Evolutionary conservation across 2,113 vertebrate genomes (phyloP).

Genomic region (Macquaria ambigua): DNA sequence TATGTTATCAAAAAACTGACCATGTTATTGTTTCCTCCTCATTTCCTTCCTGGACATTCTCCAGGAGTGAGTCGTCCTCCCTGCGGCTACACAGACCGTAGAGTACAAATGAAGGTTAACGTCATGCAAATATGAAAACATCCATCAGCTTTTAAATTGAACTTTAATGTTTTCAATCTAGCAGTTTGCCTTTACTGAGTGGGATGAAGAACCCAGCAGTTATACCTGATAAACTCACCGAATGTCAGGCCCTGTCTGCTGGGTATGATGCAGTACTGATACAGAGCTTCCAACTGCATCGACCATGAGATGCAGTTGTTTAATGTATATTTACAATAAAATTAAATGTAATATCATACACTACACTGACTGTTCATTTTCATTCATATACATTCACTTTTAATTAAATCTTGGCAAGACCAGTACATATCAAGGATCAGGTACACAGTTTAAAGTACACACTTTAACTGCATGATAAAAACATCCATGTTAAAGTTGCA

Average conservation of each 20-base stretch:
- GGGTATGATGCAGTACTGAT: not conserved
- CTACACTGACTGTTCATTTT: no score
- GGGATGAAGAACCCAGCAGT: not conserved
- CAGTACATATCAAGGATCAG: no score
- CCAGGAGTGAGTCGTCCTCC: constrained; percentile 9
- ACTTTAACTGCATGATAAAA: no score
- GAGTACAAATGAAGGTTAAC: constrained; percentile 8
- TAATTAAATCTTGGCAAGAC: no score
- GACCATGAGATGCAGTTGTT: no score
- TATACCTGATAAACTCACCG: not conserved
- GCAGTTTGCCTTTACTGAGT: not conserved
- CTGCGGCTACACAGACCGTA: not conserved
- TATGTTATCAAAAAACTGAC: constrained; percentile 1
- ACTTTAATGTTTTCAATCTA: constrained; percentile 10
- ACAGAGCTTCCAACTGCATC: no score
- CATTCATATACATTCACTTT: no score
- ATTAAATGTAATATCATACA: no score
- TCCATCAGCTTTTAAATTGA: not conserved
- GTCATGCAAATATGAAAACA: constrained; percentile 31
- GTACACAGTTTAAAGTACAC: no score
- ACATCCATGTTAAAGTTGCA: no score
- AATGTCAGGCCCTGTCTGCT: not conserved
- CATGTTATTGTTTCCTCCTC: constrained; percentile 11
- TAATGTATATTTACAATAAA: no score
- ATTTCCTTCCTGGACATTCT: constrained; percentile 32